These are phyloP conservation scores for Phorcus lineatus DNA, from an alignment of 2,888 invertebrate species.

Conservation along the genomic window DNA sequence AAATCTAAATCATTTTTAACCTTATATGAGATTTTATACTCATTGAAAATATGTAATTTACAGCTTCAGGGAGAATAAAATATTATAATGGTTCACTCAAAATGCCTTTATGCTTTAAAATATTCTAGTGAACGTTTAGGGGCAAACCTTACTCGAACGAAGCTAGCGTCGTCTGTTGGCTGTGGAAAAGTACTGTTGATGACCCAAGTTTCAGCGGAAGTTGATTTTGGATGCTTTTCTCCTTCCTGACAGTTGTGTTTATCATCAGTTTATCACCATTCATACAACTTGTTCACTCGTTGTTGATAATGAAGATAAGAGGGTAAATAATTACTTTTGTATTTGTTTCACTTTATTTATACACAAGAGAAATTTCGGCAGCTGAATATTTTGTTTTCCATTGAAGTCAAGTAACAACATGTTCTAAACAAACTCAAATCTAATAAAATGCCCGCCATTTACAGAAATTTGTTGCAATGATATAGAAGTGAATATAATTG, in stretches of 20 bases:
- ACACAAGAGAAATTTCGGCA: no score
- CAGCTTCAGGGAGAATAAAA: no score
- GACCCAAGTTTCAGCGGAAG: background rate
- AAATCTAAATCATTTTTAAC: background rate
- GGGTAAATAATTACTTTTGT: no score
- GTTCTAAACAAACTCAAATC: background rate
- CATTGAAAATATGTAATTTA: no score
- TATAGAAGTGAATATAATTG: no score
- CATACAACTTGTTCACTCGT: background rate
- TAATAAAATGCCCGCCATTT: background rate
- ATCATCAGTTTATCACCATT: background rate
- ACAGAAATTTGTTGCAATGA: background rate
- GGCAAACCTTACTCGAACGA: background rate
- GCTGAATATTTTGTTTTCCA: no score
- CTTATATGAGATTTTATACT: no score
- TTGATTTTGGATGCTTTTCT: background rate
- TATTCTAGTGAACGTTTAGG: no score
- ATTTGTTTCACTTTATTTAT: no score
- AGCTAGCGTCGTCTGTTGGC: background rate
- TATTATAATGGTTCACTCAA: no score
- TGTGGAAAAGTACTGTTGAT: background rate
- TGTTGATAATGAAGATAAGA: no score
- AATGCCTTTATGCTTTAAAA: no score
- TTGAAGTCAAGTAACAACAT: background rate
- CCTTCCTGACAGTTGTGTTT: background rate